phyloP scores from a whole-genome alignment of 2,113 vertebrate species.

The Potamarius usumacintae region DNA sequence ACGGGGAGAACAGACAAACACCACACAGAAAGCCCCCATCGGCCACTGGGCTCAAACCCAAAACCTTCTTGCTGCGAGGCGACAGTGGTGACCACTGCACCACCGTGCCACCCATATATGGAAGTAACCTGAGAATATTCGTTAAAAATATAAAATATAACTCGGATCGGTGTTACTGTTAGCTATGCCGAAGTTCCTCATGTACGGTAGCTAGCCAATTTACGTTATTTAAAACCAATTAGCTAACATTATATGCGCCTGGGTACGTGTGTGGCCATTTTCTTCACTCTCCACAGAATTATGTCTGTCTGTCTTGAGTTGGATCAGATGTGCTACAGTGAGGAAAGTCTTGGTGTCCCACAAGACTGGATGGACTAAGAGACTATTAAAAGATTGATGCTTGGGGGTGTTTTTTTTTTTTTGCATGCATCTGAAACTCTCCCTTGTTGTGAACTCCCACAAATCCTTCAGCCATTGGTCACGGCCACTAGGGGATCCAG shows the following conservation, averaged over 20 bases:
- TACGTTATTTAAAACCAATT: neutral
- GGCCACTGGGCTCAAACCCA: too few species aligned
- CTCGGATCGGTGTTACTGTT: neutral
- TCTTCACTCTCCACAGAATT: neutral
- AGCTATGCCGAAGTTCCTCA: neutral
- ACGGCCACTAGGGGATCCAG: constrained; percentile 42
- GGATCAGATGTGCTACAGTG: constrained; percentile 12
- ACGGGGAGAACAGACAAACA: too few species aligned
- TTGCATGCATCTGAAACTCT: constrained; percentile 20
- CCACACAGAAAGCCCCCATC: too few species aligned
- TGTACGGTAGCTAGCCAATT: neutral
- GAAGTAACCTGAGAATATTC: too few species aligned
- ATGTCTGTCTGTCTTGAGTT: constrained; percentile 1
- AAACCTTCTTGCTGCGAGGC: too few species aligned
- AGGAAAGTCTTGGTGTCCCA: neutral
- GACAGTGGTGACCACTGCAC: too few species aligned
- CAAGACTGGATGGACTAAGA: constrained; percentile 6
- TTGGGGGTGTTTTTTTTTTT: neutral
- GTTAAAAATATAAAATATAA: too few species aligned
- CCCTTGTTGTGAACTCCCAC: constrained; percentile 37
- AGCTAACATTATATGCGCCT: too few species aligned
- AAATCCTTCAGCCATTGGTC: constrained; percentile 49
- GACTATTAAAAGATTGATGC: constrained; percentile 31
- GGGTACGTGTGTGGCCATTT: neutral
- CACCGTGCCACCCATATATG: too few species aligned